Base-by-base conservation (phyloP, 2,113 vertebrate species). In the Synodontis membranacea region DNA sequence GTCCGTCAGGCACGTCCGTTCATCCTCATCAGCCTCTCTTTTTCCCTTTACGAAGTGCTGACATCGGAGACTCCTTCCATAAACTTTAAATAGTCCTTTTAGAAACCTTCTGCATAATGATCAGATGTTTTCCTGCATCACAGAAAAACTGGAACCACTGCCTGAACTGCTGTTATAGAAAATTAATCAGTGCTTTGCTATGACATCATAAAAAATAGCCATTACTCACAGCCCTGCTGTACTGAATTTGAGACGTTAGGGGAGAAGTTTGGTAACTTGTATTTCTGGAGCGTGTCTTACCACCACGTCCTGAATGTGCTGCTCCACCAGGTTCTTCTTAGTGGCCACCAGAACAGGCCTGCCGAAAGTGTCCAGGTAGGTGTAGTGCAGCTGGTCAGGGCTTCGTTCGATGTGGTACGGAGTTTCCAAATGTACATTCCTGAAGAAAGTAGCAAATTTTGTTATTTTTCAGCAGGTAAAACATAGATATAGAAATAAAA, bases 271-370 rank as follows among this genome's bases (percentile, higher is more conserved):
- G 10, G 72, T 46, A 23, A 21, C 11, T 79, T 80, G 6, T 28
- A 44, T 46, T 31, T 66, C 42, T 39, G 37, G 19, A 58, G 23
- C 3, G 46, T 34, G 3, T 12, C 96, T 94, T 90, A 99, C 98
- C 96, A 99, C 98, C 0, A 99, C 94, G 90, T 99, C 98, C 92
- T 99, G 98, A 90, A 99, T 99, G 91, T 99, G 98, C 92, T 99
- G 97, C 89, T 99, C 98, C 85, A 99, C 98, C 91, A 99, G 92
- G 84, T 99, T 99, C 85, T 56, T 96, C 94, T 99, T 99, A 48
- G 96, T 96, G 78, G 97, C 98, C 4, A 98, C 96, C 78, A 99
- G 95, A 88, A 99, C 98, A 0, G 98, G 97, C 12, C 98, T 96
- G 75, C 98, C 98, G 39, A 99, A 99, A 0, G 98, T 99, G 91